phyloP scores from a whole-genome alignment of 2,113 vertebrate species.

The Protobothrops flavoviridis region DNA sequence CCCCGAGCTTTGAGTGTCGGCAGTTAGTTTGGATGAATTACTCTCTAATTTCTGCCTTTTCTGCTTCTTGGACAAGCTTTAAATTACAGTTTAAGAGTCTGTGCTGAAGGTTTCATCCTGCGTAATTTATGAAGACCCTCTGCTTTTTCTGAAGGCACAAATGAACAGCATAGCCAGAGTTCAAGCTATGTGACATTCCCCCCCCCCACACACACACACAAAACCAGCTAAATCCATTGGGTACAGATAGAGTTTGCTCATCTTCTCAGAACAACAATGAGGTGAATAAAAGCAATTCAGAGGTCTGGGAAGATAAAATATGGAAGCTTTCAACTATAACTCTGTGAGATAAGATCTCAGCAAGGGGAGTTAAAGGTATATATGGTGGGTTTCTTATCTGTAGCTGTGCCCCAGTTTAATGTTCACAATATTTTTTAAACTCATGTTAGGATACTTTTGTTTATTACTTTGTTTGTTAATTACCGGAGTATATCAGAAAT shows the following conservation, averaged over 20 bases:
- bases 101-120: constrained; percentile 40
- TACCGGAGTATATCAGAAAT: background rate
- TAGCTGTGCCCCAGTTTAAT: background rate
- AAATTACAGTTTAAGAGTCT: constrained; percentile 49
- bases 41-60: constrained; percentile 37
- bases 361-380: constrained; percentile 27
- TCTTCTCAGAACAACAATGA: fast-evolving
- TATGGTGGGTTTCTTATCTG: constrained; percentile 15
- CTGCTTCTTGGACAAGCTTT: constrained; percentile 29
- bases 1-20: background rate
- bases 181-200: fast-evolving
- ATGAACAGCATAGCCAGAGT: background rate
- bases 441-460: background rate
- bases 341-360: constrained; percentile 28
- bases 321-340: constrained; percentile 58
- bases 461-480: background rate
- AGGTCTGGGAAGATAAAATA: background rate
- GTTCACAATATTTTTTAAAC: background rate
- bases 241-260: background rate
- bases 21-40: constrained; percentile 17
- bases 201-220: background rate
- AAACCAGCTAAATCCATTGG: fast-evolving
- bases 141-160: background rate
- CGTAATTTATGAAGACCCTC: constrained; percentile 22
- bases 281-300: background rate